Base-by-base conservation (phyloP, 1,140 invertebrate genomes). In the Pseudomyrmex pallidus region DNA sequence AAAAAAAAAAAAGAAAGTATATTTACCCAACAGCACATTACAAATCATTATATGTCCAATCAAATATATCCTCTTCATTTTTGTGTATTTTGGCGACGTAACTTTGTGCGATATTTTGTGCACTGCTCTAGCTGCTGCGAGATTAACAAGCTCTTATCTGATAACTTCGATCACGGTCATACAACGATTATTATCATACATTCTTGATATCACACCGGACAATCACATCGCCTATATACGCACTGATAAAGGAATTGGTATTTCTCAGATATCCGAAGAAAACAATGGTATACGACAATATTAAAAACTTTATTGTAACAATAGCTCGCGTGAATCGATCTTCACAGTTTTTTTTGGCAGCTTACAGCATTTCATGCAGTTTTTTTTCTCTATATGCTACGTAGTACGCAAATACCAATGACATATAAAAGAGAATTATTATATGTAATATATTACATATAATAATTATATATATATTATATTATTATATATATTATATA, bases 281-380 rank as follows among this genome's bases (percentile, higher is more conserved):
- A 78, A 57, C 7, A 78, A 59, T 59, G 3, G 2, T 17, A 15
- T 46, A 54, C 15, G 50, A 73, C 17, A 46, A 73, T 66, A 77
- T 74, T 52, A 84, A 87, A 87, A 82, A 44, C 35, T 50, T 72
- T 85, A 56, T 66, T 87, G 25, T 67, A 82, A 85, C 56, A 87
- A 80, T 44, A 56, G 52, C 22, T 82, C 4, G 35, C 4, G 35
- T 35, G 35, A 67, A 76, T 61, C 54, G 2, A 67, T 80, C 73
- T 87, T 80, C 67, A 88, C 66, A 88, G 8, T 35, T 82, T 74
- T 82, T 74, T 76, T 80, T 61, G 35, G 87, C 80, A 61, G 56
- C 35, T 88, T 35, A 56, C 74, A 78, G 73, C 46, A 78, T 63
- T 78, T 68, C 9, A 62, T 72, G 13, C 13, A 62, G 12, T 61